Base-by-base conservation (phyloP, 1,140 invertebrate genomes). In the Neodiprion lecontei region DNA sequence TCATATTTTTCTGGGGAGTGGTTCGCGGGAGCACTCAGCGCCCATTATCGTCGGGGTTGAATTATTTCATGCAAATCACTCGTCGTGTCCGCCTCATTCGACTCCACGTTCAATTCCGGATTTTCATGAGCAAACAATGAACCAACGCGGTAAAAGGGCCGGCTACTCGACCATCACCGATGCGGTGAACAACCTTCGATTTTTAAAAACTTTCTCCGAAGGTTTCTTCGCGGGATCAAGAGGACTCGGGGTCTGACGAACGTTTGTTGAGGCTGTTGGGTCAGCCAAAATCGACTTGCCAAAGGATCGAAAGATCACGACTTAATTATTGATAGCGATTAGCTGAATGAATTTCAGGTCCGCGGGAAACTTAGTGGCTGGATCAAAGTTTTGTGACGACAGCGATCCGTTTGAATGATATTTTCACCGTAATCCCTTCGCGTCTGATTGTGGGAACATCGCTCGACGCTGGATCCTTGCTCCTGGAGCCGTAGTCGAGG, bases 1-100 rank as follows among this genome's bases (percentile, higher is more conserved):
- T 50, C 49, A 73, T 73, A 73, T 73, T 73, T 67, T 49, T 17
- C 17, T 23, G 23, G n/a, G 23, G 70, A 49, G 28, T 69, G 21
- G 67, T 69, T 69, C 11, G n/a, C 53, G 53, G 53, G 53, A 69
- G 40, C 67, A 47, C 40, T 69, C 67, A 69, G 40, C 40, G 21
- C 67, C 67, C 17, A 47, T 69, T 47, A 69, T 69, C 40, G 40
- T 69, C 21, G 67, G 67, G 67, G 40, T 69, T 23, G 12, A 69
- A 69, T 23, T 69, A 61, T 61, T 61, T 61, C 53, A 61, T 61
- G 53, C 53, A 61, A 61, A 61, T 61, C 53, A 61, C 11, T 17
- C 28, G 28, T 61, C 53, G 11, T 12, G 9, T 14, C 9, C 53
- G 11, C 53, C 0, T 14, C 7, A 17, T 61, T 14, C 53, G 53